Evolutionary conservation across 2,888 invertebrate species (phyloP).

Genomic region (Metacarcinus magister): DNA sequence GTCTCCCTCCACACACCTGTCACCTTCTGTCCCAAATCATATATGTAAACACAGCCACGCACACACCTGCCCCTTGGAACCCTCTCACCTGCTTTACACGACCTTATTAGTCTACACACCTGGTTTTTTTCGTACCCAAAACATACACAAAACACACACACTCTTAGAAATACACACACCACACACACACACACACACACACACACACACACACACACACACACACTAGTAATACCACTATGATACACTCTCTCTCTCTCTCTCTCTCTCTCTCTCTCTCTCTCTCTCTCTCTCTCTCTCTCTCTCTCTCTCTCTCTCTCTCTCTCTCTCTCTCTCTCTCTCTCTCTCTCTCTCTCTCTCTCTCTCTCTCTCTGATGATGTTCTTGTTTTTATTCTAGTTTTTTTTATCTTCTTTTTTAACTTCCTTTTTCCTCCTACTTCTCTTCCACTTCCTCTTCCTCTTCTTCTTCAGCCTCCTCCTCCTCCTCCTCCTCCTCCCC

Average conservation of each 20-base stretch:
- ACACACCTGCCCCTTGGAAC: neutral
- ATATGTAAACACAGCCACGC: neutral
- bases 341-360: too few species aligned
- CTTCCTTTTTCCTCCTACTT: too few species aligned
- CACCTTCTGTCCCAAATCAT: neutral
- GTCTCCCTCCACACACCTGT: neutral
- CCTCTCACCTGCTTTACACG: slow-evolving; percentile 5
- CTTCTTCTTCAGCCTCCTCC: too few species aligned
- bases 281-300: too few species aligned
- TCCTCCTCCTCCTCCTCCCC: too few species aligned
- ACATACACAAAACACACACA: slow-evolving; percentile 20
- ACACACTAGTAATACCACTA: neutral
- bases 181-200: too few species aligned
- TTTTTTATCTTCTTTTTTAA: too few species aligned
- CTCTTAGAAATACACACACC: slow-evolving; percentile 26
- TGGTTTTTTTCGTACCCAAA: slow-evolving; percentile 26
- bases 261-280: too few species aligned
- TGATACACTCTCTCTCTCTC: neutral
- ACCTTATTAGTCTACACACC: slow-evolving; percentile 33
- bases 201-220: neutral
- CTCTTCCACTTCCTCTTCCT: too few species aligned
- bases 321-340: too few species aligned
- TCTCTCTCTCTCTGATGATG: too few species aligned
- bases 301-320: neutral
- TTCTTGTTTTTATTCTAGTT: too few species aligned